Percentiles rank a stretch among this genome's conserved stretches.
Evolutionary conservation across 1,140 invertebrate species (phyloP).

Genomic region (Leptonema lineaticorne): DNA sequence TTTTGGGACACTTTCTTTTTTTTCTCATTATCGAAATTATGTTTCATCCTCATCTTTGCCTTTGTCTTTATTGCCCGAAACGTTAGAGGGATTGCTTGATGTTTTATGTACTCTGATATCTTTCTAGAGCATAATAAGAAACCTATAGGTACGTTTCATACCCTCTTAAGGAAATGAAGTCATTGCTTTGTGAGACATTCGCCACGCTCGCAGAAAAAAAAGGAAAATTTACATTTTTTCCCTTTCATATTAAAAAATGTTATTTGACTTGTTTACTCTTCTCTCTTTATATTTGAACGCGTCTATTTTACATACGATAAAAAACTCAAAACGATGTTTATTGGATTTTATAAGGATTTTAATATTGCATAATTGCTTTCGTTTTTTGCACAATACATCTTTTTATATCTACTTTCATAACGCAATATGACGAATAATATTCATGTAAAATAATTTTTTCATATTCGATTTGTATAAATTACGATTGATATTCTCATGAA

Average conservation of each 20-base stretch:
- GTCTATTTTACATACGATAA: conserved; percentile 7
- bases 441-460: too few species aligned
- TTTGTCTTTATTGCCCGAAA: conserved; percentile 33
- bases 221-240: conserved; percentile 28
- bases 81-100: conserved; percentile 30
- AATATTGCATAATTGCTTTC: too few species aligned
- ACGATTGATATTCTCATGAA: too few species aligned
- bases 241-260: conserved; percentile 1
- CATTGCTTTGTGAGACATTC: conserved; percentile 22
- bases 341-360: too few species aligned
- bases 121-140: conserved; percentile 22
- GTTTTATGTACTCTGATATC: conserved; percentile 25
- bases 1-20: conserved; percentile 32
- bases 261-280: not conserved
- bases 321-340: not conserved
- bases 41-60: conserved; percentile 36
- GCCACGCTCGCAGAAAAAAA: conserved; percentile 12
- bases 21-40: conserved; percentile 38
- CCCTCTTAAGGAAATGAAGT: conserved; percentile 19
- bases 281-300: not conserved
- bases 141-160: conserved; percentile 20
- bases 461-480: too few species aligned
- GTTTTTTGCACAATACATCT: too few species aligned
- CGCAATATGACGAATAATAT: too few species aligned
- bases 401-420: too few species aligned